Conservation (phyloP, 2,113 vertebrate species). For the Semicossyphus pulcher region DNA sequence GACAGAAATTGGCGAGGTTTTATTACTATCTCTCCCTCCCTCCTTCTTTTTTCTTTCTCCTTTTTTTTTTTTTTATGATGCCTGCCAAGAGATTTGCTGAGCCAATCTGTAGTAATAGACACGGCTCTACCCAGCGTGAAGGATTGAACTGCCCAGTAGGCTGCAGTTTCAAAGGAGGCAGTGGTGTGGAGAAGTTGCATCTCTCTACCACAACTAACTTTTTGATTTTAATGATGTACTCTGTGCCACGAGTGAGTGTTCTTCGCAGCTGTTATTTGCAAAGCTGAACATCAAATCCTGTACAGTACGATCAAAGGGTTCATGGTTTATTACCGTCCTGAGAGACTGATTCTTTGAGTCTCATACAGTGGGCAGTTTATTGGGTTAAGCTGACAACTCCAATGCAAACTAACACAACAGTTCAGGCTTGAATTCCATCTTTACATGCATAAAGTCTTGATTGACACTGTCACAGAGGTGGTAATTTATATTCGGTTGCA, state of each 20-base stretch:
- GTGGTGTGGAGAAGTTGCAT: conserved; percentile 50
- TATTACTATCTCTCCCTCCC: conserved; percentile 40
- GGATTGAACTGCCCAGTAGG: conserved; percentile 55
- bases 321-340: neutral
- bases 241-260: conserved; percentile 38
- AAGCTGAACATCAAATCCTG: conserved; percentile 42
- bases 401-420: no score
- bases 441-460: neutral
- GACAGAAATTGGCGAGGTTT: conserved; percentile 56
- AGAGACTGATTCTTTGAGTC: neutral
- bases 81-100: conserved; percentile 52
- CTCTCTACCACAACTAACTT: conserved; percentile 35
- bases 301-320: conserved; percentile 35
- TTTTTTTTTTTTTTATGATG: conserved; percentile 37
- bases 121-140: conserved; percentile 53
- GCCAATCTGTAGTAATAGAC: conserved; percentile 63
- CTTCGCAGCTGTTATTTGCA: conserved; percentile 40
- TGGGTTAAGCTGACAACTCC: neutral
- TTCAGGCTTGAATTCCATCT: neutral
- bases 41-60: neutral
- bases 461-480: neutral
- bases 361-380: neutral
- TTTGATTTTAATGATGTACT: conserved; percentile 69
- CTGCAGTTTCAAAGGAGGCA: conserved; percentile 58
- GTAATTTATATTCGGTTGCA: no score